phyloP scores from a whole-genome alignment of 2,113 vertebrate species.

The Chaetura pelagica region DNA sequence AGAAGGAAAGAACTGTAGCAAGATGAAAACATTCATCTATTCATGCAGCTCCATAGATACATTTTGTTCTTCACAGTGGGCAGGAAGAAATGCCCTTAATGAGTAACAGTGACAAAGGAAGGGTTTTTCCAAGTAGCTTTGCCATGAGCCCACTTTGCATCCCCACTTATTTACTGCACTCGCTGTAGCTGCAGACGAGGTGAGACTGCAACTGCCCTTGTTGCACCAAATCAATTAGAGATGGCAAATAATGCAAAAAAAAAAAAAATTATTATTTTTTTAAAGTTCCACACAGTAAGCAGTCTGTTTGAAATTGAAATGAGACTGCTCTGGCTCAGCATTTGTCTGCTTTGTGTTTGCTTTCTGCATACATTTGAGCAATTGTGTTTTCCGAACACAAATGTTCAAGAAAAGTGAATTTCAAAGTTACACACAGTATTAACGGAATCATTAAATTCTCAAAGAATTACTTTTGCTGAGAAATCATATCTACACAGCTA shows the following conservation, averaged over 20 bases:
- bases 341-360: not conserved
- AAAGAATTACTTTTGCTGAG: slow-evolving; percentile 21
- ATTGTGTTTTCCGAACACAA: not conserved
- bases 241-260: not conserved
- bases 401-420: not conserved
- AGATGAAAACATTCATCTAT: not conserved
- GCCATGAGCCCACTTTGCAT: not conserved
- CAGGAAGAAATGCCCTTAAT: not conserved
- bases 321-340: not conserved
- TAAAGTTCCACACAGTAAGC: not conserved
- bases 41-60: not conserved
- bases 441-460: slow-evolving; percentile 20
- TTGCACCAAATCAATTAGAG: not conserved
- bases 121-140: not conserved
- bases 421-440: not conserved
- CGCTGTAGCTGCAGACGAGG: not conserved
- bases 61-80: not conserved
- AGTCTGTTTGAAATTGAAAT: slow-evolving; percentile 4
- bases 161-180: not conserved
- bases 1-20: not conserved
- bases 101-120: not conserved
- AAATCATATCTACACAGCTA: not conserved
- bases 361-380: not conserved
- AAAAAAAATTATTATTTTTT: too few species aligned
- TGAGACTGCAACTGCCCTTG: not conserved